These are phyloP conservation scores for Rotaria macrura DNA, from an alignment of 2,888 invertebrate species.

Conservation along the genomic window DNA sequence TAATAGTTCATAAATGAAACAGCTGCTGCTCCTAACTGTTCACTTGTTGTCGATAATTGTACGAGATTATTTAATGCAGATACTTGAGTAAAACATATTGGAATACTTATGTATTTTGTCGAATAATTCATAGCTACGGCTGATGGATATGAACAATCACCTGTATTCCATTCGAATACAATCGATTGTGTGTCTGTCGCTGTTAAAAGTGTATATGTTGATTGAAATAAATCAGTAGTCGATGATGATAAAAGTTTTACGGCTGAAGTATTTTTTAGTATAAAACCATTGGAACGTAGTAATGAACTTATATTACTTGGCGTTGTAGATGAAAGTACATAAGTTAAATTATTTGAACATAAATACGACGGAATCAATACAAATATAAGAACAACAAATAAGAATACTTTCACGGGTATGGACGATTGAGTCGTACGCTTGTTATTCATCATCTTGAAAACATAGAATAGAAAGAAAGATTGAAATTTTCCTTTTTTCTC, in stretches of 20 bases:
- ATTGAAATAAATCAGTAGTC: neutral
- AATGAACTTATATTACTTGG: neutral
- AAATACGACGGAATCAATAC: neutral
- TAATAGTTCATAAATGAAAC: neutral
- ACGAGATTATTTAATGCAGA: neutral
- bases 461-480: too few relatives aligned
- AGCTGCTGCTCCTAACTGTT: neutral
- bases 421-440: neutral
- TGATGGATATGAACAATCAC: slow-evolving; percentile 1
- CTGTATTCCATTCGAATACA: neutral
- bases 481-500: too few relatives aligned
- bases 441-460: neutral
- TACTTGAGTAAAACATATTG: neutral
- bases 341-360: neutral
- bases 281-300: neutral
- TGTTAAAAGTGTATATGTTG: neutral
- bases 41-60: neutral
- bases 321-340: neutral
- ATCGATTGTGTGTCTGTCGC: neutral
- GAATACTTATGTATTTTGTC: neutral
- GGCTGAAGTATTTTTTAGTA: neutral
- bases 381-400: neutral
- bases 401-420: neutral
- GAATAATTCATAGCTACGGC: neutral
- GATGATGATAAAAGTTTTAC: neutral